Base-by-base conservation (phyloP, 2,797 vertebrate genomes). In the Hyperoplus immaculatus region DNA sequence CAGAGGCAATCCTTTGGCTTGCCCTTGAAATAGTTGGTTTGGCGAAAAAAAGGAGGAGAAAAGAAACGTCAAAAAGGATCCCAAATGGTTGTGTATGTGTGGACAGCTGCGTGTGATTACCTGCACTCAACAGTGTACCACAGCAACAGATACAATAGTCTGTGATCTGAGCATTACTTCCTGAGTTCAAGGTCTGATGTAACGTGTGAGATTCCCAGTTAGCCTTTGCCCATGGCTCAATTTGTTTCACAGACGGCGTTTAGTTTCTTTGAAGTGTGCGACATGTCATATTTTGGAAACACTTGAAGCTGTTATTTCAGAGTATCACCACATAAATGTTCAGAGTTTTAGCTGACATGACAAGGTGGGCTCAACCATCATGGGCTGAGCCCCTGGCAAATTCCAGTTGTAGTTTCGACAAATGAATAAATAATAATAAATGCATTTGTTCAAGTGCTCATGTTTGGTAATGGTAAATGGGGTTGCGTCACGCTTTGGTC, bases 71-170 rank as follows among this genome's bases (percentile, higher is more conserved):
- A 8, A 15, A 42, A 16, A 66, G 50, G 70, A 77, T 72, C 21
- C 42, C 18, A 85, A 81, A 66, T 79, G 54, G 70, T 69, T 61
- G 41, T 85, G 65, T 54, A 55, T 77, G 81, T 75, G 59, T 51
- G 50, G 57, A 80, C 81, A 87, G 82, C 77, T 90, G 87, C 8
- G 8, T 53, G 9, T 72, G 57, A 83, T 91, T 90, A 81, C 63
- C 65, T 80, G 69, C 47, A 42, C 46, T 72, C 51, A 73, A 6
- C 8, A 39, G 67, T 53, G 58, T 42, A 39, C 70, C 21, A 62
- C 66, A 47, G 70, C 58, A 36, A 62, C 42, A 81, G 63, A 85
- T 66, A 58, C 50, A 41, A 45, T 50, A 45, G 72, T 6, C 64
- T 86, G 70, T 85, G 75, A 83, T 62, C 77, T 83, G 56, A 82